These are phyloP conservation scores for Alosa sapidissima DNA, from an alignment of 2,797 vertebrate genomes.

Conservation along the genomic window DNA sequence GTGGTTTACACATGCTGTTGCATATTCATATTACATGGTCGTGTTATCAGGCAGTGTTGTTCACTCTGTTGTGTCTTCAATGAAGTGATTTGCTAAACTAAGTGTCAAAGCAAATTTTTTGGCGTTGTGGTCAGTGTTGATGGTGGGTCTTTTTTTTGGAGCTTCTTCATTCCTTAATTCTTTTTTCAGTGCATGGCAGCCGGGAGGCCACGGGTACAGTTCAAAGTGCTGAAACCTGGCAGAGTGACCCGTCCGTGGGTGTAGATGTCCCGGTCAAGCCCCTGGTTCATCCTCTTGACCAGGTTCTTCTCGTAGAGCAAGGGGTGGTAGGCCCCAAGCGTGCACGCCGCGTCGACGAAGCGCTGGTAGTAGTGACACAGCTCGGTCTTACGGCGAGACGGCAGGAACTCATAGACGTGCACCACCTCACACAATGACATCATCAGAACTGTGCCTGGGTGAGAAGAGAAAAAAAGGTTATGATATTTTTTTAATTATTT, in stretches of 20 bases:
- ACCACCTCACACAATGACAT: slow-evolving; percentile 80
- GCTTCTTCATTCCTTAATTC: neutral
- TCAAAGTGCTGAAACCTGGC: slow-evolving; percentile 69
- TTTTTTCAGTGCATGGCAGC: neutral
- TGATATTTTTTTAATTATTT: neutral
- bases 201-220: slow-evolving; percentile 59
- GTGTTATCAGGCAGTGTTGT: slow-evolving; percentile 13
- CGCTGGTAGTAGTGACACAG: slow-evolving; percentile 81
- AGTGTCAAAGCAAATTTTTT: neutral
- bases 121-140: neutral
- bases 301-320: slow-evolving; percentile 82
- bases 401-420: slow-evolving; percentile 81
- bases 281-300: slow-evolving; percentile 80
- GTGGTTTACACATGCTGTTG: neutral
- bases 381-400: slow-evolving; percentile 75
- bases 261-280: slow-evolving; percentile 70
- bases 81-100: neutral
- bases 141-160: neutral
- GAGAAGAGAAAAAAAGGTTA: neutral
- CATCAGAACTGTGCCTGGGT: slow-evolving; percentile 77
- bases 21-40: neutral
- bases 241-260: slow-evolving; percentile 70
- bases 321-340: slow-evolving; percentile 80
- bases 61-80: neutral
- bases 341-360: slow-evolving; percentile 77